Base-by-base conservation (phyloP, 1,140 invertebrate genomes). In the Orussus abietinus region DNA sequence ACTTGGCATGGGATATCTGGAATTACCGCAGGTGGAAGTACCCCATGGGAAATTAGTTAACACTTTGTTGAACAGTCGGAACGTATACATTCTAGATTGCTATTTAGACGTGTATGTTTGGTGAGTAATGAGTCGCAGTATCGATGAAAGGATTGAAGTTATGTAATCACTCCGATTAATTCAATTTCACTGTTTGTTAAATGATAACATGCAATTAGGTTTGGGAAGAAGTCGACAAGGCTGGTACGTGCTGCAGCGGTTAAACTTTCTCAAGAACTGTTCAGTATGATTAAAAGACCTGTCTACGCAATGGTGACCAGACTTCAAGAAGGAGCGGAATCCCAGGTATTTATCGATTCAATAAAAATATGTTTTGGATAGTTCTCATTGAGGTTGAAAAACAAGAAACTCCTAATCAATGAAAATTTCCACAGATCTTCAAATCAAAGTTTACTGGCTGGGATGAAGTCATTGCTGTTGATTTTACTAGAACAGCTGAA, bases 391-490 rank as follows among this genome's bases (percentile, higher is more conserved):
- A 26, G 30, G 5, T 39, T 20, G 0, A 12, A 38, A 41, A 19
- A 36, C 7, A 26, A 32, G n/a, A n/a, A n/a, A n/a, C n/a, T n/a
- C 14, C 31, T 37, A 2, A 12, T 12, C 4, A 13, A 12, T 33
- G 3, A 18, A 35, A 14, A 6, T 26, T 12, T 78, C n/a, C n/a
- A n/a, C n/a, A 94, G 80, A 86, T 98, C 42, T 99, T 99, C 70
- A 98, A 98, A 75, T 90, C 88, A 2, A 98, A 99, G 72, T 99
- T 99, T 72, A 74, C 81, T 32, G 94, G 91, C 6, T 99, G 96
- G 96, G 96, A 99, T 68, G 96, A 99, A 76, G 93, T 99, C 1
- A 94, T 99, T 49, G 93, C 95, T 1, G 96, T 99, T 4, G 97
- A 99, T 76, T 99, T 97, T 65, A 99, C 97, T 7, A 80, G 96